Evolutionary conservation across 2,797 vertebrate species (phyloP).

Genomic region (Cryptoprocta ferox): DNA sequence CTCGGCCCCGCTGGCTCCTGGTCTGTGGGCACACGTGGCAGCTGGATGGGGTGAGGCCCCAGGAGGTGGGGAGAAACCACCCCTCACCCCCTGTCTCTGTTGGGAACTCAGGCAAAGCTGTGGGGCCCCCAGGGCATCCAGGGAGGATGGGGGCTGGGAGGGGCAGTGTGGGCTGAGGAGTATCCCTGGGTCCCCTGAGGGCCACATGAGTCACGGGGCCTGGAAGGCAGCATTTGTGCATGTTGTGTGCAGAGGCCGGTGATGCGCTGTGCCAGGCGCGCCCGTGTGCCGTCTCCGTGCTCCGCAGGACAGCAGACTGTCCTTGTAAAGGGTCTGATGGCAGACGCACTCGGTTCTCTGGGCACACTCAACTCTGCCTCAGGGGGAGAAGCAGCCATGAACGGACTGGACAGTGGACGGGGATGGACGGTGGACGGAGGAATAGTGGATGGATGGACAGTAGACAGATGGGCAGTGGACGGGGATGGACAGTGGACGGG

Average conservation of each 20-base stretch:
- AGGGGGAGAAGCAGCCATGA: not conserved
- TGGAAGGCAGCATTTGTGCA: accelerated
- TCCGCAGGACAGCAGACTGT: accelerated
- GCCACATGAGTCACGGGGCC: not conserved
- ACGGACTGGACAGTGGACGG: no score
- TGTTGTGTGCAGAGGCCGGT: not conserved
- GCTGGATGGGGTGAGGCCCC: accelerated
- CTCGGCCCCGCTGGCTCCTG: no score
- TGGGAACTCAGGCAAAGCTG: not conserved
- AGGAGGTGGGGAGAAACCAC: not conserved
- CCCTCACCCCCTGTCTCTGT: not conserved
- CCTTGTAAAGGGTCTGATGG: not conserved
- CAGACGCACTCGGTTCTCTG: not conserved
- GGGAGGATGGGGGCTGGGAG: not conserved
- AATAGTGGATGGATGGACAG: no score
- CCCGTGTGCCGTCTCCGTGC: accelerated
- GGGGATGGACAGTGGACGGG: no score
- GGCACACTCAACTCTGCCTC: not conserved
- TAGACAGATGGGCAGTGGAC: no score
- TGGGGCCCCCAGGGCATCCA: not conserved
- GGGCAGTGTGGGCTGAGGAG: not conserved
- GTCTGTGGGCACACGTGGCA: accelerated
- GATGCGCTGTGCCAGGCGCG: not conserved
- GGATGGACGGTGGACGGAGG: no score
- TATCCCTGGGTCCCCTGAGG: not conserved